phyloP scores from a whole-genome alignment of 2,113 vertebrate genomes.

The Desmodus rotundus region DNA sequence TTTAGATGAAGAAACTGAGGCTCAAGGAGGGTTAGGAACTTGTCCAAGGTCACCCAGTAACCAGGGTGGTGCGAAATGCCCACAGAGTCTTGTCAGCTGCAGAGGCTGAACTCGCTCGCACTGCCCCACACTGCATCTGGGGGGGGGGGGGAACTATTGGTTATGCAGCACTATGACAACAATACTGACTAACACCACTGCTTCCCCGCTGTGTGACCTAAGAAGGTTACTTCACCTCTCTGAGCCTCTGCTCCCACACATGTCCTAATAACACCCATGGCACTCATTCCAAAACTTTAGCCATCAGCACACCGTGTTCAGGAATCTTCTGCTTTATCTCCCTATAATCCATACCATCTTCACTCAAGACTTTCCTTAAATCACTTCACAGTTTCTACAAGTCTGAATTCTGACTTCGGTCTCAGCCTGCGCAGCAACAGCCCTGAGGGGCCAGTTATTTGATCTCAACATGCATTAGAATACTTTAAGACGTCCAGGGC shows the following conservation, averaged over 20 bases:
- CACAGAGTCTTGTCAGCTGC: background rate
- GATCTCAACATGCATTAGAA: background rate
- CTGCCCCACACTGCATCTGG: background rate
- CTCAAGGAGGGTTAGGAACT: background rate
- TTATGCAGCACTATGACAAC: background rate
- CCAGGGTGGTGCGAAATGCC: background rate
- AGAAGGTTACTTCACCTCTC: background rate
- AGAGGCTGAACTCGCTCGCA: background rate
- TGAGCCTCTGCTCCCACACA: background rate
- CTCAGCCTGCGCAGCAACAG: background rate
- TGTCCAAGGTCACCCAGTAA: background rate
- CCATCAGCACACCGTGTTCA: background rate
- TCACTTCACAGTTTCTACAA: background rate
- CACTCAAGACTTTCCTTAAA: background rate
- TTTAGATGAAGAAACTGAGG: background rate
- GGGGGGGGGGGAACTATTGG: background rate
- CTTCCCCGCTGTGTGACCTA: background rate
- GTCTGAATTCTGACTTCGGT: background rate
- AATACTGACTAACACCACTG: background rate
- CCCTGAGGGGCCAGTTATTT: background rate
- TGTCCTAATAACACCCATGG: background rate
- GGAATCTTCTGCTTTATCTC: background rate
- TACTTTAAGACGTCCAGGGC: background rate
- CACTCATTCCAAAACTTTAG: background rate
- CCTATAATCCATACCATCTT: background rate